Evolutionary conservation across 2,797 vertebrate genomes (phyloP).

Genomic region (Esox masquinongy): DNA sequence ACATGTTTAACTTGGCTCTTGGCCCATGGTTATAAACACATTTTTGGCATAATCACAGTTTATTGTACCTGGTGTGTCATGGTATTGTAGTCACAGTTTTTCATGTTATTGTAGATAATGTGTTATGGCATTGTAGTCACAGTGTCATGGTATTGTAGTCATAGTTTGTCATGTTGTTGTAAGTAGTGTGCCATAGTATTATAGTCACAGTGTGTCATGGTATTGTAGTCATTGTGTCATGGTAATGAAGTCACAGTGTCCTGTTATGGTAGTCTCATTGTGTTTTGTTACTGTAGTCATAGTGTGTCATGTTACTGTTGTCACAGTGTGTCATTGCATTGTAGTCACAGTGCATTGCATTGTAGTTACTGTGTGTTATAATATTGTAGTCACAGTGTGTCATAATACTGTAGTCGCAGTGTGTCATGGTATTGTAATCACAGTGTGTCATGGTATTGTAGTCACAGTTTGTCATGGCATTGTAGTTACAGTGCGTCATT

Average conservation of each 20-base stretch:
- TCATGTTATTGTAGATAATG: background rate
- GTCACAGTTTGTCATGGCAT: too few relatives aligned
- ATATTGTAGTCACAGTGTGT: background rate
- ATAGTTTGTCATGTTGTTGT: background rate
- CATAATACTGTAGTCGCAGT: too few relatives aligned
- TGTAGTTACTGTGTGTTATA: too few relatives aligned
- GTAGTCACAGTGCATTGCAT: background rate
- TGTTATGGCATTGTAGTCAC: background rate
- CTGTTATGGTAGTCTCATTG: background rate
- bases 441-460: too few relatives aligned
- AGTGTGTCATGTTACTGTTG: too few relatives aligned
- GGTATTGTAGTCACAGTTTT: conserved; percentile 26
- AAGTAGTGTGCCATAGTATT: background rate
- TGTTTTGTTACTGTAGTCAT: background rate
- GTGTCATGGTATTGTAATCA: too few relatives aligned
- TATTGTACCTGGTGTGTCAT: background rate
- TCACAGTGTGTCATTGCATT: background rate
- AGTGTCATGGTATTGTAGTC: background rate
- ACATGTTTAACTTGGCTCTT: too few relatives aligned
- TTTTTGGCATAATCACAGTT: background rate
- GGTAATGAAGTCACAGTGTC: background rate
- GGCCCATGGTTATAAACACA: background rate
- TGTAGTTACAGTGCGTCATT: too few relatives aligned
- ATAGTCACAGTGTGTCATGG: background rate
- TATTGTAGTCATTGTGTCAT: background rate